Percentiles rank a stretch among this genome's conserved stretches.
These are phyloP conservation scores for Myrmecobius fasciatus DNA, from an alignment of 2,113 vertebrate genomes.

Conservation along the genomic window DNA sequence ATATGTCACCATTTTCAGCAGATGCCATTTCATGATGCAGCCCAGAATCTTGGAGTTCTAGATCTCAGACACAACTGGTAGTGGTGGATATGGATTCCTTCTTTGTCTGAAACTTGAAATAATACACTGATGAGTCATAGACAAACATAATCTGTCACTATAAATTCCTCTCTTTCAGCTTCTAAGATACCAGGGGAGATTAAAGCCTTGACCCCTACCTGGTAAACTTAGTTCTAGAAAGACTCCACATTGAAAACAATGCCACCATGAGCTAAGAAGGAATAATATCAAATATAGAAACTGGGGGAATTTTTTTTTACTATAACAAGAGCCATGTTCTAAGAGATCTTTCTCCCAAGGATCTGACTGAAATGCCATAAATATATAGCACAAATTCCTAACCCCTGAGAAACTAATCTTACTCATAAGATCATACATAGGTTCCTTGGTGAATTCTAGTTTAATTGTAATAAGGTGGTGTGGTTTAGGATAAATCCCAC, in stretches of 20 bases:
- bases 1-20: background rate
- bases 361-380: fast-evolving
- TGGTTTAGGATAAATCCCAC: background rate
- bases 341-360: background rate
- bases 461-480: background rate
- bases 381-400: background rate
- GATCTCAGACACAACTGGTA: background rate
- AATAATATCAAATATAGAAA: background rate
- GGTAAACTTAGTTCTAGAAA: background rate
- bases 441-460: background rate
- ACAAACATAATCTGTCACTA: background rate
- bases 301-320: background rate
- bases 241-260: background rate
- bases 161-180: background rate
- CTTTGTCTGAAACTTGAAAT: background rate
- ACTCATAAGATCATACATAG: background rate
- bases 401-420: background rate
- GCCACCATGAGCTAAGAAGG: background rate
- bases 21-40: background rate
- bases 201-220: background rate
- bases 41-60: background rate
- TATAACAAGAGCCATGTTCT: background rate
- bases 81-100: background rate
- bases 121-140: background rate
- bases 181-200: background rate